Percentiles rank a stretch among this genome's conserved stretches.
These are phyloP conservation scores for Epizoanthus stellaris DNA, from an alignment of 92 coral and sea anemone species.

Conservation along the genomic window DNA sequence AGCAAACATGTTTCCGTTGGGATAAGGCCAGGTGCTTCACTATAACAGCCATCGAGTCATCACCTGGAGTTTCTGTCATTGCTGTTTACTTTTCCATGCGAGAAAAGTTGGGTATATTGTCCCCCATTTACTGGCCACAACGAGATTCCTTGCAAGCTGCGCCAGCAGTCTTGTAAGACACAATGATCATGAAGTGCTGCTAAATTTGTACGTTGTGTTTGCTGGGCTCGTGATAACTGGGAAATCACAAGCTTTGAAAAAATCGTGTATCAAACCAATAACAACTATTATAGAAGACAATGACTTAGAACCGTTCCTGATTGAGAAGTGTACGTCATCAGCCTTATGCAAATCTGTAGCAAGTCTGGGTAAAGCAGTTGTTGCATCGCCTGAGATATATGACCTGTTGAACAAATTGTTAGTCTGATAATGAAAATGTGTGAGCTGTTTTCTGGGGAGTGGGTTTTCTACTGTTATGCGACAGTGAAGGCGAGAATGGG, in stretches of 20 bases:
- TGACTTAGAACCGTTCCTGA: neutral
- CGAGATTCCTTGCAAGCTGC: conserved; percentile 54
- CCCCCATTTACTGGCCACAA: conserved; percentile 55
- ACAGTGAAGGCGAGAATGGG: conserved; percentile 51
- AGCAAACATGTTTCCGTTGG: no score
- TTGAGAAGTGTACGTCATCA: conserved; percentile 53
- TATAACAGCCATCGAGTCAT: no score
- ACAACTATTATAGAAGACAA: neutral
- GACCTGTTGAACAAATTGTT: conserved; percentile 48
- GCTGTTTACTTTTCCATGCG: no score
- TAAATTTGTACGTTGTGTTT: neutral
- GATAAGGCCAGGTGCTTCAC: no score
- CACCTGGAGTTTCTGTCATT: no score
- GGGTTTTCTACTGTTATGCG: conserved; percentile 20
- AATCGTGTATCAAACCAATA: conserved; percentile 5
- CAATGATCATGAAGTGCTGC: conserved; percentile 4
- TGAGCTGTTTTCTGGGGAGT: conserved; percentile 52
- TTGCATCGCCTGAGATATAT: conserved; percentile 50
- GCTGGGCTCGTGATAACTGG: neutral
- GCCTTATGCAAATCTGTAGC: conserved; percentile 37
- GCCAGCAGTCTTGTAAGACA: conserved; percentile 31
- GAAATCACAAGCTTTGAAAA: conserved; percentile 14
- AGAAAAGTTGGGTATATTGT: conserved; percentile 46
- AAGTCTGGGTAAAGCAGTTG: neutral
- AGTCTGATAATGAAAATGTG: conserved; percentile 56